Base-by-base conservation (phyloP, 1,140 invertebrate species). In the Mamestra configurata region DNA sequence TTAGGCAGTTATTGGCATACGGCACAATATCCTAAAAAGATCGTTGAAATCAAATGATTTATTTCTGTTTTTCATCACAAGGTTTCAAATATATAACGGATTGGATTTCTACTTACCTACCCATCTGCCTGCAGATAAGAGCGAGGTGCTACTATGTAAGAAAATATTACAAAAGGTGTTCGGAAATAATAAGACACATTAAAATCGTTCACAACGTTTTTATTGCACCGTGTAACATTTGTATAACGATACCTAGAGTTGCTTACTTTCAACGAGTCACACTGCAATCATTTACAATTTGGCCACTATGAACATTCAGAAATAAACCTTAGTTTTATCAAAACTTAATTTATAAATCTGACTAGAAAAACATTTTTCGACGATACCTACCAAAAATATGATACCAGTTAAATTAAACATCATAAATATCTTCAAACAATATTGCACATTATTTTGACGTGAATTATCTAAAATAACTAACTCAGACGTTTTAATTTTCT, bases 211-310 rank as follows among this genome's bases (percentile, higher is more conserved):
- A 93, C 90, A 92, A 92, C 90, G 57, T 88, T 90, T 81, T 89
- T 93, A 93, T 93, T 93, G 88, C 88, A 91, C 86, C 85, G 86
- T 88, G 79, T 91, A 92, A 93, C 90, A 88, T 86, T 92, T 92
- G 89, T 91, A 92, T 88, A 92, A 89, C 82, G 71, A 79, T 77
- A 81, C 81, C 79, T 78, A 82, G 53, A 80, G 59, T 68, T 78
- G 35, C 61, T 76, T 66, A 72, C n/a, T 10, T 49, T 66, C n/a
- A 22, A 43, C 37, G 18, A 49, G 46, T 24, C 61, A 72, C 43
- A 77, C 72, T 51, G 72, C 51, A 68, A 78, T 53, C 70, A 22
- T 68, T 35, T 59, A 76, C 49, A 79, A 31, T 61, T 73, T 79
- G 59, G 77, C 77, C 61, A 64, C 66, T 51, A 77, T 64, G 46